Percentiles rank a stretch among this genome's conserved stretches.
phyloP scores from a whole-genome alignment of 2,797 vertebrate species.

The Lacerta agilis region DNA sequence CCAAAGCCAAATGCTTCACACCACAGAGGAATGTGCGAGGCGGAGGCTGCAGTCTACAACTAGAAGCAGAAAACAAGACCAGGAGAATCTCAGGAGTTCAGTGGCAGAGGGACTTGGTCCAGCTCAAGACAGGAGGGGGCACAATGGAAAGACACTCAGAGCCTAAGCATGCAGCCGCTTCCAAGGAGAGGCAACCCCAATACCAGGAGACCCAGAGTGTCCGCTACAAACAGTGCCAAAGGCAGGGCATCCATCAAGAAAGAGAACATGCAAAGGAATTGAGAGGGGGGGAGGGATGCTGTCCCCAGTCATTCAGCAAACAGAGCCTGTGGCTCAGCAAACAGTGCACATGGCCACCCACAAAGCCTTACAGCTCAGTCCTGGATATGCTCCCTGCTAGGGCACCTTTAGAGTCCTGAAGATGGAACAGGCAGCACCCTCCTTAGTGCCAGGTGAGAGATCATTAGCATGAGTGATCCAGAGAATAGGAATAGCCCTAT shows the following conservation, averaged over 20 bases:
- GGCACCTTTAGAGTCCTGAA: background rate
- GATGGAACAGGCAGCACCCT: too few species aligned
- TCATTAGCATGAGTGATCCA: too few species aligned
- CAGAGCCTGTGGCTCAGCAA: background rate
- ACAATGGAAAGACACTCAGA: background rate
- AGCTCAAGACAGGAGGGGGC: background rate
- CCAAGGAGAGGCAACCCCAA: background rate
- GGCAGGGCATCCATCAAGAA: background rate
- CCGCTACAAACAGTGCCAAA: background rate
- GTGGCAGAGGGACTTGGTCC: background rate
- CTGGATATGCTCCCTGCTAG: background rate
- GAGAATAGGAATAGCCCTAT: background rate
- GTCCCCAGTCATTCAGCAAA: background rate
- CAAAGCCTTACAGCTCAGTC: background rate
- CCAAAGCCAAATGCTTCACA: background rate
- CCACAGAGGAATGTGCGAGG: background rate
- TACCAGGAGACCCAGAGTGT: background rate
- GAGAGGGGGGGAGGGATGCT: background rate
- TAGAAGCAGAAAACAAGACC: background rate
- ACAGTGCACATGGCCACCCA: background rate
- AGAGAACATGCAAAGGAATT: background rate
- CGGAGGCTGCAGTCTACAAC: background rate
- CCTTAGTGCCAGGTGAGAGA: background rate
- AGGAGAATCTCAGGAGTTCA: background rate
- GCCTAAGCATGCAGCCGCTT: background rate